These are phyloP conservation scores for Hyppa rectilinea DNA, from an alignment of 2,888 invertebrate species.

Conservation along the genomic window DNA sequence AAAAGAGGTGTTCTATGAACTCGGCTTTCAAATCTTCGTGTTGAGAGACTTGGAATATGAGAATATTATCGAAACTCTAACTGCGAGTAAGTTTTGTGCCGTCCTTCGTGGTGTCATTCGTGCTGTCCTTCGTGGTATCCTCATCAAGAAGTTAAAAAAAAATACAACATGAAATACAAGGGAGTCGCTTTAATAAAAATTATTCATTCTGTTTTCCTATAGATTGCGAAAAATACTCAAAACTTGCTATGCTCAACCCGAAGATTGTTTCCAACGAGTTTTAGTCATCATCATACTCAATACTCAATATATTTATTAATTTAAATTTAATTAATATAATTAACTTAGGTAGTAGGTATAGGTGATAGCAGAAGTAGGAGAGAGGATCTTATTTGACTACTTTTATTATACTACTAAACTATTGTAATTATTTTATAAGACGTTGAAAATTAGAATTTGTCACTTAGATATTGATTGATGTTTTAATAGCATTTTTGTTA, in stretches of 20 bases:
- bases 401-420: too few relatives aligned
- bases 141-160: not conserved
- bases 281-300: too few relatives aligned
- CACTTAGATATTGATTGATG: too few relatives aligned
- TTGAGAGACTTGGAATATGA: not conserved
- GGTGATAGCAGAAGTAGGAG: too few relatives aligned
- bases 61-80: constrained; percentile 8
- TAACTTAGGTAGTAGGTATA: too few relatives aligned
- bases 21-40: constrained; percentile 22
- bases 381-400: too few relatives aligned
- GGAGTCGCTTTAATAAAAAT: not conserved
- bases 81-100: constrained; percentile 24
- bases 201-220: too few relatives aligned
- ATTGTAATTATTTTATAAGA: too few relatives aligned
- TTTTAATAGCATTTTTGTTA: too few relatives aligned
- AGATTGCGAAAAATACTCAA: not conserved
- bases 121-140: not conserved
- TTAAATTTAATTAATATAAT: too few relatives aligned
- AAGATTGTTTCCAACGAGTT: not conserved
- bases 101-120: not conserved
- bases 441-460: too few relatives aligned
- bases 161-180: not conserved
- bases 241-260: not conserved
- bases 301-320: too few relatives aligned
- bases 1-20: constrained; percentile 1